A percentile compares a stretch with the other conserved stretches of the same genome.
phyloP scores from a whole-genome alignment of 1,140 invertebrate species.

The Mercenaria mercenaria region DNA sequence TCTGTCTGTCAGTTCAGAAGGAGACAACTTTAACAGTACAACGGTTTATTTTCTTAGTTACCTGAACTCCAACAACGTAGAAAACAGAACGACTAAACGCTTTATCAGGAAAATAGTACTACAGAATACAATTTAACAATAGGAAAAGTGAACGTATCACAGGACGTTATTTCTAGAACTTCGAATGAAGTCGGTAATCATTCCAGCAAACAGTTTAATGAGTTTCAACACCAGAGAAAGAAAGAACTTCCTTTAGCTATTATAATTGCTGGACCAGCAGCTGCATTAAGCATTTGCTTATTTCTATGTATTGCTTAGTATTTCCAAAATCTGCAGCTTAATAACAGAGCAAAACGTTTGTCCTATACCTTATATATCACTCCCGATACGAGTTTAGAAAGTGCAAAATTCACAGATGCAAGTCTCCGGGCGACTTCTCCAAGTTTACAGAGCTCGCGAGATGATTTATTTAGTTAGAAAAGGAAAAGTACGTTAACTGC shows the following conservation, averaged over 20 bases:
- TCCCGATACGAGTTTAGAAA: background rate
- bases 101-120: too few species aligned
- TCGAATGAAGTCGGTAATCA: too few species aligned
- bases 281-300: conserved; percentile 17
- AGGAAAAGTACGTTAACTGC: background rate
- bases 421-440: background rate
- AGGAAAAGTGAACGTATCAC: too few species aligned
- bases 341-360: conserved; percentile 35
- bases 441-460: background rate
- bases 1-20: too few species aligned
- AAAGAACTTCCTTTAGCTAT: conserved; percentile 46
- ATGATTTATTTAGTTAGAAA: background rate
- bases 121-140: too few species aligned
- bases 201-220: too few species aligned
- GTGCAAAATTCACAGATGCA: background rate
- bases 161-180: too few species aligned
- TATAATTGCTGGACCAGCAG: conserved; percentile 28
- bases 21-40: too few species aligned
- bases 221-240: background rate
- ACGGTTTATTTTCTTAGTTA: too few species aligned
- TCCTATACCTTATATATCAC: conserved; percentile 25
- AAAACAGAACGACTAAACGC: too few species aligned
- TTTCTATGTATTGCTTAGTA: conserved; percentile 52
- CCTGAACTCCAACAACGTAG: too few species aligned
- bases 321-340: conserved; percentile 49